Conservation (phyloP, 2,113 vertebrate genomes). For the Lophura nycthemera region DNA sequence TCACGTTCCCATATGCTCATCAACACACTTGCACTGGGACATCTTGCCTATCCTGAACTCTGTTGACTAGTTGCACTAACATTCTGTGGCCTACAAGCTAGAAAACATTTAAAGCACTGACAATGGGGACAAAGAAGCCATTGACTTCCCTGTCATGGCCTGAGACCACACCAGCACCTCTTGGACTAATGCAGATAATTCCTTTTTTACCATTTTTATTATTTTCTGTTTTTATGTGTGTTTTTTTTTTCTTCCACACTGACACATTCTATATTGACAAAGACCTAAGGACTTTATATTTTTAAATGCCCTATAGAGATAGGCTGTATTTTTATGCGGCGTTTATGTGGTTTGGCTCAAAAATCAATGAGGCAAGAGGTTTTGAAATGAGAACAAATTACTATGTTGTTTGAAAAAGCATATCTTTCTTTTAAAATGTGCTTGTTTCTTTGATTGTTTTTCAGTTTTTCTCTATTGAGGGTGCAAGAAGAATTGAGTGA, state of each 20-base stretch:
- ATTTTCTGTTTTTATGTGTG: not conserved
- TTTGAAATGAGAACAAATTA: constrained; percentile 68
- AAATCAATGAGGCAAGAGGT: constrained; percentile 53
- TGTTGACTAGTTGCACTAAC: not conserved
- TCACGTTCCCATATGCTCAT: not conserved
- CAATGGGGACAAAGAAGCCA: not conserved
- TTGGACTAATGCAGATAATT: not conserved
- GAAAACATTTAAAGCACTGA: not conserved
- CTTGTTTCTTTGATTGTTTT: constrained; percentile 37
- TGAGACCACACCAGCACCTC: not conserved
- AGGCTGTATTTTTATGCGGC: constrained; percentile 24
- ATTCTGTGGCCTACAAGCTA: not conserved
- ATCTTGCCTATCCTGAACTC: not conserved
- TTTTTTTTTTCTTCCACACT: not conserved
- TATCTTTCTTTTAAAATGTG: constrained; percentile 25
- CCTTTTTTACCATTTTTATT: not conserved
- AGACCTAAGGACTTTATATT: not conserved
- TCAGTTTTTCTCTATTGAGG: not conserved
- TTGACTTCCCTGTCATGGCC: not conserved
- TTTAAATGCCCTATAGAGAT: constrained; percentile 29
- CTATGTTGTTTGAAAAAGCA: constrained; percentile 37
- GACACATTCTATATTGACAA: not conserved
- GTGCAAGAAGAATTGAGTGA: not conserved
- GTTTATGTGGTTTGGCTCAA: constrained; percentile 65
- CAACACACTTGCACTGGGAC: not conserved